These are phyloP conservation scores for Rotaria magnacalcarata DNA, from an alignment of 2,888 invertebrate species.

Conservation along the genomic window DNA sequence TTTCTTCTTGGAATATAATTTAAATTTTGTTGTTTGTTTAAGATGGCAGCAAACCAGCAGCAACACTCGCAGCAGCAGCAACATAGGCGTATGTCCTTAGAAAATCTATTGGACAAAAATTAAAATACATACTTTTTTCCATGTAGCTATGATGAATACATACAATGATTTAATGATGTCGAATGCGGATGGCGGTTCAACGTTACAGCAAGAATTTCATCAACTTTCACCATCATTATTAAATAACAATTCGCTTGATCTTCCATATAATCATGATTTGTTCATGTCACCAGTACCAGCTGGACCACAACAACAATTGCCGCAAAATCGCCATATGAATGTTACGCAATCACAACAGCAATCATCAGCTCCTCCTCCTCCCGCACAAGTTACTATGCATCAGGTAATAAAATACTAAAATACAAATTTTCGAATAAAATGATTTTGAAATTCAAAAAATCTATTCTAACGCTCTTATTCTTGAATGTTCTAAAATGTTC, in stretches of 20 bases:
- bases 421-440: too few relatives aligned
- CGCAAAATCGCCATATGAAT: neutral
- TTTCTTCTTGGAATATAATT: neutral
- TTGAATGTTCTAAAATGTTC: too few relatives aligned
- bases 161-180: slow-evolving; percentile 9
- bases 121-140: neutral
- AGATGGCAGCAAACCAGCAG: neutral
- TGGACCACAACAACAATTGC: neutral
- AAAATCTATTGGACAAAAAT: neutral
- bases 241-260: slow-evolving; percentile 5
- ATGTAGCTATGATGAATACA: neutral
- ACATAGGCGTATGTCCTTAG: neutral
- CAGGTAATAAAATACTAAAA: too few relatives aligned
- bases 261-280: slow-evolving; percentile 10
- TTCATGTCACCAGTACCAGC: neutral
- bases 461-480: too few relatives aligned
- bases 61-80: neutral
- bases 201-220: slow-evolving; percentile 5
- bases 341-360: neutral
- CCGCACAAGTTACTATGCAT: neutral
- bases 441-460: too few relatives aligned
- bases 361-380: neutral
- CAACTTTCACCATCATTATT: neutral
- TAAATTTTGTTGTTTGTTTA: neutral
- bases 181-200: neutral